These are phyloP conservation scores for Sycophaga agraensis DNA, from an alignment of 1,140 invertebrate species.

Conservation along the genomic window DNA sequence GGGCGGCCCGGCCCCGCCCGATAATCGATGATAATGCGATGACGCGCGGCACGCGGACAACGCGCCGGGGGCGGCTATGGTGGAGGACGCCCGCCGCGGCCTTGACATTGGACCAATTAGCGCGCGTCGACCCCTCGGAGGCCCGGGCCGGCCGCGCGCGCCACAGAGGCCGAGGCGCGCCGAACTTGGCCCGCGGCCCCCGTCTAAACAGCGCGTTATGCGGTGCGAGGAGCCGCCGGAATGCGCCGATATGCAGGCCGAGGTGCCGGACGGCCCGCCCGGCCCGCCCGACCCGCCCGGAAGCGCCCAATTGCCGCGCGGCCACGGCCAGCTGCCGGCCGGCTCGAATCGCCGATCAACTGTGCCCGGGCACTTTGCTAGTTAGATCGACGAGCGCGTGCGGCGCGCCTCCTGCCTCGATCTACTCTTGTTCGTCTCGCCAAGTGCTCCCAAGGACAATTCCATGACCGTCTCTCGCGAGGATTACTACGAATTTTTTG, in stretches of 20 bases:
- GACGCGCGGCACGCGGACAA: constrained; percentile 43
- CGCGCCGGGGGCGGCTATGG: neutral
- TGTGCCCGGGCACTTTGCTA: too few relatives aligned
- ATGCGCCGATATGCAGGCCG: too few relatives aligned
- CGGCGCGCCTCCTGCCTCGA: too few relatives aligned
- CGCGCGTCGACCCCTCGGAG: constrained; percentile 48
- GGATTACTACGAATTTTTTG: too few relatives aligned
- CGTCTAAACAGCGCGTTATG: neutral
- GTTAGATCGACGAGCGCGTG: too few relatives aligned
- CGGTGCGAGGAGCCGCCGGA: too few relatives aligned
- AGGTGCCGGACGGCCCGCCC: neutral
- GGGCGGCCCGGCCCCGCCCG: constrained; percentile 38
- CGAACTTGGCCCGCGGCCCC: neutral
- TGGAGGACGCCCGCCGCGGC: constrained; percentile 39
- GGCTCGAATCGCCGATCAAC: too few relatives aligned
- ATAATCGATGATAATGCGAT: constrained; percentile 58
- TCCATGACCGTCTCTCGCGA: too few relatives aligned
- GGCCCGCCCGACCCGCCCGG: neutral
- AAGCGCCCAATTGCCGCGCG: too few relatives aligned
- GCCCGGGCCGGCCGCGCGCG: neutral
- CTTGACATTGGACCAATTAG: constrained; percentile 60
- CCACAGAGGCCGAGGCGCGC: neutral
- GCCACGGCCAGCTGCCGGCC: too few relatives aligned
- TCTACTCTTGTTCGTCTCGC: too few relatives aligned
- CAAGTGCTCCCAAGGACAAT: too few relatives aligned